phyloP scores from a whole-genome alignment of 2,113 vertebrate species.

The Atherinomorus stipes region DNA sequence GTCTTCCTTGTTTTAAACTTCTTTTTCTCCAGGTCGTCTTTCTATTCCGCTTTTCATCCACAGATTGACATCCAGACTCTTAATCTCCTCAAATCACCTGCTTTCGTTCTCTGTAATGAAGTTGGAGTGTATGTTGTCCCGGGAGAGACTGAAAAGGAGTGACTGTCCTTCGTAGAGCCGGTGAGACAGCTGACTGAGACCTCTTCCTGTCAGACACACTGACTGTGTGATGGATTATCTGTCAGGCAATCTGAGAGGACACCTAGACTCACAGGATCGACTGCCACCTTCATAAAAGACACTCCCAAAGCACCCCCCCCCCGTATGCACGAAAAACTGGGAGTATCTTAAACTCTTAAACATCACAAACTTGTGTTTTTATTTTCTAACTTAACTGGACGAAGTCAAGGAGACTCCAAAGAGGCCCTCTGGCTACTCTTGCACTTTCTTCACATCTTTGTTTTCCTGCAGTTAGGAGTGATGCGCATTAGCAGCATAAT shows the following conservation, averaged over 20 bases:
- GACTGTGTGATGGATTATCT: constrained; percentile 86
- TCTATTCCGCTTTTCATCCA: background rate
- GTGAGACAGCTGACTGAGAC: constrained; percentile 69
- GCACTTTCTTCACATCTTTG: background rate
- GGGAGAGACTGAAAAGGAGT: constrained; percentile 48
- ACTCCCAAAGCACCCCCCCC: constrained; percentile 13
- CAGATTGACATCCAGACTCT: background rate
- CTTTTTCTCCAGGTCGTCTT: background rate
- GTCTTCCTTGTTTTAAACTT: too few species aligned
- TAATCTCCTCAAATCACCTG: constrained; percentile 24
- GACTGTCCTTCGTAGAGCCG: constrained; percentile 56
- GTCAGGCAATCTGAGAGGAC: constrained; percentile 80
- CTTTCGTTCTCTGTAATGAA: constrained; percentile 52
- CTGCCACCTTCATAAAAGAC: constrained; percentile 61
- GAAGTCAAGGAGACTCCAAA: constrained; percentile 38
- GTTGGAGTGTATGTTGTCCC: constrained; percentile 43
- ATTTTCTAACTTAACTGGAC: background rate
- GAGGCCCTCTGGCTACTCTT: background rate
- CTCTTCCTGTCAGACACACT: constrained; percentile 76
- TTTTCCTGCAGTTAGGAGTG: constrained; percentile 6
- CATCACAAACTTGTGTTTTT: constrained; percentile 3
- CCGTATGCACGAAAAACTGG: constrained; percentile 24
- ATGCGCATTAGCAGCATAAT: constrained; percentile 6
- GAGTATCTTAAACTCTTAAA: constrained; percentile 29
- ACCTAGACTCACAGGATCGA: constrained; percentile 76